Evolutionary conservation across 2,888 invertebrate species (phyloP).

Genomic region (Diaprepes abbreviatus): DNA sequence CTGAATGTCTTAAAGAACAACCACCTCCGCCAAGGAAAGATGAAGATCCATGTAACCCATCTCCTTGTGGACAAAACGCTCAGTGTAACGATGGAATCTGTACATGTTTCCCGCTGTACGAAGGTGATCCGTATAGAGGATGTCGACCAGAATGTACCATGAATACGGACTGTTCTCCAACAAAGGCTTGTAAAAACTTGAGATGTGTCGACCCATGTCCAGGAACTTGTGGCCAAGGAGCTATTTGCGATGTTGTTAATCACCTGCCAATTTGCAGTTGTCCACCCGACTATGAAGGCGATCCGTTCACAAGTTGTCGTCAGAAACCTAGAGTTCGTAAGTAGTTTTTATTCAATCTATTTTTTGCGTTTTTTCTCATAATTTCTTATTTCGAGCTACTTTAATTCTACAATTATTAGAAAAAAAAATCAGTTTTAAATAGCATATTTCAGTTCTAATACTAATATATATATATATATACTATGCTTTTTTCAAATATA

Average conservation of each 20-base stretch:
- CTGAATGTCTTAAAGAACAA: slow-evolving; percentile 71
- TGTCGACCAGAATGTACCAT: slow-evolving; percentile 87
- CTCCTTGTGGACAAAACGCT: slow-evolving; percentile 85
- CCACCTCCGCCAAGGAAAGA: slow-evolving; percentile 53
- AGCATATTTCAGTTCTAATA: too few relatives aligned
- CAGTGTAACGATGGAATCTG: slow-evolving; percentile 80
- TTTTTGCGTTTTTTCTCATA: too few relatives aligned
- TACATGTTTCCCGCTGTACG: slow-evolving; percentile 78
- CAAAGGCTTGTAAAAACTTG: slow-evolving; percentile 81
- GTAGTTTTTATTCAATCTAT: too few relatives aligned
- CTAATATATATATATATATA: too few relatives aligned
- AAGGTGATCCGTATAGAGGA: slow-evolving; percentile 80
- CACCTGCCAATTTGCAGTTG: slow-evolving; percentile 89
- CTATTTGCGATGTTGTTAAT: slow-evolving; percentile 84
- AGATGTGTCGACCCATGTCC: slow-evolving; percentile 86
- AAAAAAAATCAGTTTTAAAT: too few relatives aligned
- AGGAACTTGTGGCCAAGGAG: slow-evolving; percentile 83
- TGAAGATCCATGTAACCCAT: slow-evolving; percentile 79
- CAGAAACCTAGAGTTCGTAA: slow-evolving; percentile 55
- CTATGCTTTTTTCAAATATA: too few relatives aligned
- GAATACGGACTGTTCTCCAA: slow-evolving; percentile 82
- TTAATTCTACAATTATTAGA: too few relatives aligned
- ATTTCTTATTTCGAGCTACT: too few relatives aligned
- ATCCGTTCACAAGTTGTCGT: slow-evolving; percentile 77
- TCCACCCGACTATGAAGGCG: slow-evolving; percentile 79